A percentile compares a stretch with the other conserved stretches of the same genome.
phyloP scores from a whole-genome alignment of 2,797 vertebrate species.

The Pangasius sanitwongsei region DNA sequence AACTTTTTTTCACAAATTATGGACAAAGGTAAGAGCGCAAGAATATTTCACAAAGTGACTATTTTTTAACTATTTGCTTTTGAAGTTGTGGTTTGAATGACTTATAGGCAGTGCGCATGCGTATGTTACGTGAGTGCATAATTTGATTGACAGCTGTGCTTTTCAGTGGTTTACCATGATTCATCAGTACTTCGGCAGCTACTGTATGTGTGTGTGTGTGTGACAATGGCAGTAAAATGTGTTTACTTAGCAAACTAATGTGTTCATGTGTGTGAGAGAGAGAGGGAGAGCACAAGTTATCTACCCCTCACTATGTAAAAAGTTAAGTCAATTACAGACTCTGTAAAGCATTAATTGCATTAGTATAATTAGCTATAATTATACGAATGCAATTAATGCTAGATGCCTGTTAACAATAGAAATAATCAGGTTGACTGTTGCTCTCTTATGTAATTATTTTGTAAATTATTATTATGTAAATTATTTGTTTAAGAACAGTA shows the following conservation, averaged over 20 bases:
- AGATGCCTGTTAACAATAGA: not conserved
- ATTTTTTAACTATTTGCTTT: not conserved
- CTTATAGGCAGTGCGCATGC: not conserved
- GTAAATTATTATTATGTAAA: too few relatives aligned
- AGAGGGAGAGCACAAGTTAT: too few relatives aligned
- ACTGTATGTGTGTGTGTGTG: not conserved
- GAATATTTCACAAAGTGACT: not conserved
- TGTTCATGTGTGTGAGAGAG: not conserved
- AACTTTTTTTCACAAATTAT: slow-evolving; percentile 54
- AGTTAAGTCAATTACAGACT: not conserved
- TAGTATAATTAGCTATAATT: not conserved
- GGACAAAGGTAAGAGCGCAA: slow-evolving; percentile 70
- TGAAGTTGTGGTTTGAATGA: not conserved
- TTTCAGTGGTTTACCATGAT: slow-evolving; percentile 42
- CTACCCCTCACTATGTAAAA: not conserved
- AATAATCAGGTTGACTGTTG: slow-evolving; percentile 3
- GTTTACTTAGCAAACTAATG: slow-evolving; percentile 18
- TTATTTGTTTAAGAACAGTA: not conserved
- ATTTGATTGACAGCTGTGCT: slow-evolving; percentile 22
- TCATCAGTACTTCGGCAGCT: slow-evolving; percentile 38
- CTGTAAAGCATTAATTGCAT: not conserved
- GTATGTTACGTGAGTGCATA: not conserved
- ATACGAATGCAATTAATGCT: not conserved
- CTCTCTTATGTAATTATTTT: not conserved
- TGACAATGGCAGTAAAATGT: slow-evolving; percentile 24